Conservation (phyloP, 2,113 vertebrate genomes). For the Dunckerocampus dactyliophorus region DNA sequence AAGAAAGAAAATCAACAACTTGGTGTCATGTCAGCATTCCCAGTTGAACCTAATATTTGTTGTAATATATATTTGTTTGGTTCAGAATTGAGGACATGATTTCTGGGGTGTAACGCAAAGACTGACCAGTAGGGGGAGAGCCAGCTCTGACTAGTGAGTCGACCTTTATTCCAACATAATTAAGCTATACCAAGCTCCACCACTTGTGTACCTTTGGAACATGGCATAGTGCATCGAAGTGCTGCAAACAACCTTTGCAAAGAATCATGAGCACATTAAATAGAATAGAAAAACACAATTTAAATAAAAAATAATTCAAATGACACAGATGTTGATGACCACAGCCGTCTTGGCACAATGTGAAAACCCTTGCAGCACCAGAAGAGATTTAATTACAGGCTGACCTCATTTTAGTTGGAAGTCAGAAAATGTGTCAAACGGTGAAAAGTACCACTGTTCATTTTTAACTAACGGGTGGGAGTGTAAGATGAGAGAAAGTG, state of each 20-base stretch:
- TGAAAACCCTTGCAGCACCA: constrained; percentile 55
- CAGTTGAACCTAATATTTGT: constrained; percentile 39
- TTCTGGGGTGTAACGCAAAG: constrained; percentile 35
- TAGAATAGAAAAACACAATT: constrained; percentile 22
- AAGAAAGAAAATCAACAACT: constrained; percentile 57
- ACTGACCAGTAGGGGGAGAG: constrained; percentile 58
- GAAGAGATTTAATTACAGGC: constrained; percentile 38
- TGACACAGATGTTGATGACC: constrained; percentile 47
- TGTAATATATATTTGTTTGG: constrained; percentile 15
- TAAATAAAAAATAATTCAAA: constrained; percentile 49
- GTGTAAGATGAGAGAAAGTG: constrained; percentile 41
- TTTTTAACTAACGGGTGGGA: constrained; percentile 33
- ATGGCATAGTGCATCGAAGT: constrained; percentile 4
- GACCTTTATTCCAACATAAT: constrained; percentile 20
- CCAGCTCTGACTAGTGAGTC: constrained; percentile 45
- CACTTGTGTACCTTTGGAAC: constrained; percentile 25
- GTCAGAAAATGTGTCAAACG: constrained; percentile 31
- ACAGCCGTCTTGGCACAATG: constrained; percentile 42
- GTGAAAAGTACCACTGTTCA: constrained; percentile 53
- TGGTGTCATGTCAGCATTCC: constrained; percentile 51
- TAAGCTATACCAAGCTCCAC: constrained; percentile 24
- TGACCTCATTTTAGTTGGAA: constrained; percentile 32
- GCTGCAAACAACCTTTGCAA: constrained; percentile 4
- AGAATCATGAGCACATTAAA: constrained; percentile 39
- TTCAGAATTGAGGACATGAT: constrained; percentile 43